A percentile compares a stretch with the other conserved stretches of the same genome.
These are phyloP conservation scores for Sphaerodactylus townsendi DNA, from an alignment of 2,113 vertebrate genomes.

Conservation along the genomic window DNA sequence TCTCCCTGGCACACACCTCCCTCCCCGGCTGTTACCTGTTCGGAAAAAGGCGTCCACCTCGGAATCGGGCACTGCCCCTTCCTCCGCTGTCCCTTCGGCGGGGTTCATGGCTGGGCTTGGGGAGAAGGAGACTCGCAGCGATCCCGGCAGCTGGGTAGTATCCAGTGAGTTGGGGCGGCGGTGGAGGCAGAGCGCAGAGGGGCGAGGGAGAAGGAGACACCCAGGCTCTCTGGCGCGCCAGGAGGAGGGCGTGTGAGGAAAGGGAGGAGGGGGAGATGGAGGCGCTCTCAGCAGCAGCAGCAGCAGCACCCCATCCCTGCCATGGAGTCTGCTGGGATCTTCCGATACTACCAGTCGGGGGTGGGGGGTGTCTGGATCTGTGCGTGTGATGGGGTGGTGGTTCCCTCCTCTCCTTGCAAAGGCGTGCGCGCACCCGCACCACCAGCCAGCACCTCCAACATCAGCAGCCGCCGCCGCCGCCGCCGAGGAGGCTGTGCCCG, in stretches of 20 bases:
- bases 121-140: too few relatives aligned
- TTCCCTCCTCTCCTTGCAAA: conserved; percentile 9
- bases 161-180: conserved; percentile 64
- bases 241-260: conserved; percentile 25
- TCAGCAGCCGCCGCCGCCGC: conserved; percentile 44
- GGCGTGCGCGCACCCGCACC: neutral
- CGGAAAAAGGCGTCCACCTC: conserved; percentile 89
- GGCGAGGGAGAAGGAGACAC: conserved; percentile 12
- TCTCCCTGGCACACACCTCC: conserved; percentile 25
- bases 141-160: conserved; percentile 62
- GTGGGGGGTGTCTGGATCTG: conserved; percentile 14
- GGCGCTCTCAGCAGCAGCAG: conserved; percentile 58
- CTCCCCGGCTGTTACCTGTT: conserved; percentile 76
- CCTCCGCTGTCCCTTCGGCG: conserved; percentile 82
- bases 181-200: conserved; percentile 48
- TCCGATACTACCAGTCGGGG: conserved; percentile 5
- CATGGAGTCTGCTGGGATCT: conserved; percentile 28
- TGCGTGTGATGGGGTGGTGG: neutral
- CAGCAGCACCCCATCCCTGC: conserved; percentile 49
- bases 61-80: conserved; percentile 82
- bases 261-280: conserved; percentile 56
- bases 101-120: conserved; percentile 80
- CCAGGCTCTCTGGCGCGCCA: neutral
- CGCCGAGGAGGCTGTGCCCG: conserved; percentile 1
- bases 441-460: conserved; percentile 6